phyloP scores from a whole-genome alignment of 1,140 invertebrate genomes.

The Radopholus similis region DNA sequence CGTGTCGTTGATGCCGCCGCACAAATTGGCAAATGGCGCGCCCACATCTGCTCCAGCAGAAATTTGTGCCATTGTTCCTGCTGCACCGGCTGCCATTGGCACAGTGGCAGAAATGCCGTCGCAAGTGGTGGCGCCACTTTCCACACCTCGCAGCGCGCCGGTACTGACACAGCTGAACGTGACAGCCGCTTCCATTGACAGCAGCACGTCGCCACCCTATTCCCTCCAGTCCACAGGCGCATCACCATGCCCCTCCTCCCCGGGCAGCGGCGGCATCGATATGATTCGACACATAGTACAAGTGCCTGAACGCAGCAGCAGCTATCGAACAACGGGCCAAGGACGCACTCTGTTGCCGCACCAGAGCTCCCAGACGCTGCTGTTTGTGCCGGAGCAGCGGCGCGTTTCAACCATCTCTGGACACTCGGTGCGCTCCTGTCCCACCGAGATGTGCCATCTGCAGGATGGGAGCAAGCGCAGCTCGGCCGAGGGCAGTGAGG shows the following conservation, averaged over 20 bases:
- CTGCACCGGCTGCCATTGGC: too few species aligned
- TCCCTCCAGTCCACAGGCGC: neutral
- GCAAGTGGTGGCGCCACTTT: too few species aligned
- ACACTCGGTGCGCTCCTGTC: conserved; percentile 46
- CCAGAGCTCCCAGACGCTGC: conserved; percentile 42
- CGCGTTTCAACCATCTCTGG: conserved; percentile 52
- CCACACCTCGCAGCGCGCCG: too few species aligned
- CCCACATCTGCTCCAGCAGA: too few species aligned
- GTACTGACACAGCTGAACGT: too few species aligned
- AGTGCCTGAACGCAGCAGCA: neutral
- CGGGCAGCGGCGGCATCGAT: neutral
- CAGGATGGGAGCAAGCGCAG: neutral
- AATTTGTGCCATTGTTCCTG: too few species aligned
- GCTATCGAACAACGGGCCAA: neutral
- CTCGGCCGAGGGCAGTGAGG: neutral
- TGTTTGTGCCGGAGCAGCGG: conserved; percentile 53
- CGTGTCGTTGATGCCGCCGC: too few species aligned
- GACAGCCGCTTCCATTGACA: neutral
- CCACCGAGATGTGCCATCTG: conserved; percentile 36
- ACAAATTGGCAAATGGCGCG: too few species aligned
- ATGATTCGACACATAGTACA: too few species aligned
- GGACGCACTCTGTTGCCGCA: neutral
- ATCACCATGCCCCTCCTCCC: neutral
- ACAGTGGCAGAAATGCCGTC: too few species aligned
- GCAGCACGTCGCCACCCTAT: neutral